Evolutionary conservation across 2,113 vertebrate species (phyloP), one percentile per base, ranked within the genome.

Genomic region (Anoplopoma fimbria): DNA sequence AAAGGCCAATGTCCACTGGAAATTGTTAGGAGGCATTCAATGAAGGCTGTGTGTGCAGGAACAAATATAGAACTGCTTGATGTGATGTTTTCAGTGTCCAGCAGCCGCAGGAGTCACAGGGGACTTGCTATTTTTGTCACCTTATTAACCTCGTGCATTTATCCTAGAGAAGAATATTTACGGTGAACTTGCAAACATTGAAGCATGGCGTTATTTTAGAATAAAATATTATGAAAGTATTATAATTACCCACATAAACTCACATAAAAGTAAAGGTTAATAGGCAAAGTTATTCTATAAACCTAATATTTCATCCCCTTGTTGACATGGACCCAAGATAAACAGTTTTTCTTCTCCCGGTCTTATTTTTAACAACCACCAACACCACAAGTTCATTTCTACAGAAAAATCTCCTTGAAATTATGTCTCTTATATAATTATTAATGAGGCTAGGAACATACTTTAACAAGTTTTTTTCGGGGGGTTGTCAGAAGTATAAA

Each of bases 351-450:
- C 4, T 10, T n/a, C n/a, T n/a, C n/a, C n/a, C n/a, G n/a, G 15
- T 61, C 61, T 72, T 77, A 69, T 53, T 67, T 17, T 65, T 29
- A 84, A 86, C 73, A 75, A 63, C 69, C 70, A 87, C 81, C 72
- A n/a, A n/a, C n/a, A n/a, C n/a, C n/a, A n/a, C n/a, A n/a, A n/a
- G n/a, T n/a, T n/a, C n/a, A n/a, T n/a, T n/a, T n/a, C n/a, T n/a
- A 76, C 76, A 83, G 79, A 87, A 88, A 87, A 75, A 90, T 87
- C 36, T 69, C 57, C 55, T 62, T 27, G 33, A 64, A 89, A 91
- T 78, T 68, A 81, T 87, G 65, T 69, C 64, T 84, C 72, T 73
- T 81, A 65, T 81, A 45, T 45, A 17, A 45, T 45, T 17, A 45
- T 79, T 14, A 47, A 81, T 81, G 53, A 67, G 36, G 31, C 53